Evolutionary conservation across 2,888 invertebrate species (phyloP), one percentile per base, ranked within the genome.

Genomic region (Zhuqinia jingwanae): DNA sequence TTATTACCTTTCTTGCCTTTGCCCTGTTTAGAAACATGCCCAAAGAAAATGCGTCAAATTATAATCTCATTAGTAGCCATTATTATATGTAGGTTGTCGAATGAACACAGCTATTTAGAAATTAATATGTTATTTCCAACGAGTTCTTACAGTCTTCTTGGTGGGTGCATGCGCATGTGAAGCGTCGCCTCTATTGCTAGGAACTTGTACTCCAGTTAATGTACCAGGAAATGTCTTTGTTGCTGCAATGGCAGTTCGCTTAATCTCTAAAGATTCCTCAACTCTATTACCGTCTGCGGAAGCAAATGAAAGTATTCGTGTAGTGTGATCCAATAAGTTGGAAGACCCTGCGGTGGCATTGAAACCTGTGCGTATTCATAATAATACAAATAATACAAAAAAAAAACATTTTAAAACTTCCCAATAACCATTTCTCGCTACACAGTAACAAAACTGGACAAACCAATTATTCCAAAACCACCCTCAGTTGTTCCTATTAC

Each of bases 401-500:
- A 75, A 36, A 17, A 10, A 65, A 20, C 27, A 27, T 63, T 22
- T 70, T 27, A 30, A 75, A 45, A 5, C 42, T 15, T 58, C 8
- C 20, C 42, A 25, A 36, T 47, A 13, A 22, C 0, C n/a, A 15
- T 25, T 8, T 17, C 36, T 25, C 22, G 42, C 22, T n/a, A 73
- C 5, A 27, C 50, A 73, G 36, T 73, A 53, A 73, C 50, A 73
- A 53, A 73, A 36, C 60, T 58, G 25, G 45, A 70, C 58, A 63
- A 45, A 85, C 85, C 85, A 53, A 85, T 50, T 73, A 85, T 85
- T 53, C 85, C 85, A 79, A 85, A 85, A 27, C 79, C 79, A 50
- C 85, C 79, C 20, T 85, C 85, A 1, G 79, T 68, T 15, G 82
- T 77, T 25, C 85, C 79, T 30, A 85, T 73, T 20, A 85, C 85